Percentiles rank a stretch among this genome's conserved stretches.
Evolutionary conservation across 2,113 vertebrate genomes (phyloP).

Genomic region (Romanogobio albipinnatus): DNA sequence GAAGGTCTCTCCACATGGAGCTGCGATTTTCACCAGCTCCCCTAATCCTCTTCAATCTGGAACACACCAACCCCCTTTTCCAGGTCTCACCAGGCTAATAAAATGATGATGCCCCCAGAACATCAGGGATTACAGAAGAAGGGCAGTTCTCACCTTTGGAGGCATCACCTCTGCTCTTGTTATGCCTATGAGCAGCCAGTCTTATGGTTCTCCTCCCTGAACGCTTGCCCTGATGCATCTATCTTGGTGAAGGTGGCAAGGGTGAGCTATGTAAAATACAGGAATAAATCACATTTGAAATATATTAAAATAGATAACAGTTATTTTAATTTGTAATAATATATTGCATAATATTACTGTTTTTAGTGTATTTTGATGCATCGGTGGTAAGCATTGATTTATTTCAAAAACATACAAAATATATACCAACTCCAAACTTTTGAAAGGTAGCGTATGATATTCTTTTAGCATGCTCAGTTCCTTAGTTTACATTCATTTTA

Average conservation of each 20-base stretch:
- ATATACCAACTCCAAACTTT: too few relatives aligned
- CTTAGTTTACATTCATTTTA: too few relatives aligned
- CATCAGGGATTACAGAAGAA: slow-evolving; percentile 27
- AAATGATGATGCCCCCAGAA: slow-evolving; percentile 45
- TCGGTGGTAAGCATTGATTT: too few relatives aligned
- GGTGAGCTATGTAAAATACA: background rate
- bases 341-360: too few relatives aligned
- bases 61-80: slow-evolving; percentile 12
- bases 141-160: slow-evolving; percentile 51
- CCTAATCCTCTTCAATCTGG: slow-evolving; percentile 32
- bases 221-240: background rate
- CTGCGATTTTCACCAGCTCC: slow-evolving; percentile 60
- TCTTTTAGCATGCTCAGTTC: too few relatives aligned
- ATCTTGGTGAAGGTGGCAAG: background rate
- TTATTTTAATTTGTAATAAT: too few relatives aligned
- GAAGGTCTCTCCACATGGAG: slow-evolving; percentile 54
- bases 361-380: too few relatives aligned
- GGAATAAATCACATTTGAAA: too few relatives aligned
- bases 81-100: slow-evolving; percentile 59
- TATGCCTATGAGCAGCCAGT: slow-evolving; percentile 49
- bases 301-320: too few relatives aligned
- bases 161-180: slow-evolving; percentile 55
- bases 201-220: slow-evolving; percentile 3
- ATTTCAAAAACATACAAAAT: too few relatives aligned
- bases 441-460: too few relatives aligned